Evolutionary conservation across 1,140 invertebrate genomes (phyloP).

Genomic region (Lanistes nyassanus): DNA sequence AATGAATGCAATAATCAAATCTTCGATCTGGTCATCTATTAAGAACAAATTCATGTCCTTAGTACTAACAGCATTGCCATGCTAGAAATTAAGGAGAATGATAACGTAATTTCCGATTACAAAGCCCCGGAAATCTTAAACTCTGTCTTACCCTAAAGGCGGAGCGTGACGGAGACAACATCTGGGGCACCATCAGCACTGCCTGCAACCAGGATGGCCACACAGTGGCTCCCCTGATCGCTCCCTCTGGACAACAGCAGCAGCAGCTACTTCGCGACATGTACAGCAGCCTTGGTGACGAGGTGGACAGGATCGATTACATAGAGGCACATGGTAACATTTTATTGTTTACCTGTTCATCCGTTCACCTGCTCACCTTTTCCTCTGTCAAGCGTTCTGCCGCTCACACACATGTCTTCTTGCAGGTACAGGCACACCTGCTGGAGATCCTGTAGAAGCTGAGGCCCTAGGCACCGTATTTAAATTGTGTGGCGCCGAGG

Average conservation of each 20-base stretch:
- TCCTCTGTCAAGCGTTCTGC: no score
- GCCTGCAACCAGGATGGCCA: constrained; percentile 51
- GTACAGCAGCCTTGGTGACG: constrained; percentile 21
- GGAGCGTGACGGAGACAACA: constrained; percentile 38
- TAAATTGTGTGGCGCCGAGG: constrained; percentile 11
- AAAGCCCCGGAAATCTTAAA: no score
- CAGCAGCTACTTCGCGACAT: constrained; percentile 33
- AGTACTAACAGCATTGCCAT: no score
- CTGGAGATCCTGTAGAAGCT: constrained; percentile 43
- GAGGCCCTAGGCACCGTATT: constrained; percentile 32
- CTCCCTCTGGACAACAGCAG: constrained; percentile 45
- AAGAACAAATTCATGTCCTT: no score
- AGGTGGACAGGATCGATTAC: constrained; percentile 34
- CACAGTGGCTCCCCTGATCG: constrained; percentile 41
- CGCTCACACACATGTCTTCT: no score
- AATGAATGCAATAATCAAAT: no score
- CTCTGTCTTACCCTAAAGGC: no score
- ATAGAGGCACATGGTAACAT: constrained; percentile 47
- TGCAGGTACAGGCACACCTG: constrained; percentile 45
- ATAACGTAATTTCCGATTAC: no score
- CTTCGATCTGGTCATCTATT: no score
- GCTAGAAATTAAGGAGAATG: no score
- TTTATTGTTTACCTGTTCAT: no score
- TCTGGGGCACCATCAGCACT: constrained; percentile 48
- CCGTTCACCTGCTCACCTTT: no score